Evolutionary conservation across 2,888 invertebrate species (phyloP).

Genomic region (Apoda limacodes): DNA sequence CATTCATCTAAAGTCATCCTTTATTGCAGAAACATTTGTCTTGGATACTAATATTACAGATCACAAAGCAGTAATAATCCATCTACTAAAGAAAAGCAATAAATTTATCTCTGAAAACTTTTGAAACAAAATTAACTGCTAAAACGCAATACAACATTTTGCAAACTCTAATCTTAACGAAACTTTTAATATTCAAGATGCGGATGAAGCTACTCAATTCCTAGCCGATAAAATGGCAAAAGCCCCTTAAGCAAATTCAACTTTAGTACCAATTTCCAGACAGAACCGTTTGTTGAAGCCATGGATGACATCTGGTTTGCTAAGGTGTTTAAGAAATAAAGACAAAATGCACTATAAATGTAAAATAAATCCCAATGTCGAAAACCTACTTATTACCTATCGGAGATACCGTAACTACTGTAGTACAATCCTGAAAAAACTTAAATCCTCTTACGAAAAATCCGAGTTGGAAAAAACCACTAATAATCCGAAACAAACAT

Average conservation of each 20-base stretch:
- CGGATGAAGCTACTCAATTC: too few species aligned
- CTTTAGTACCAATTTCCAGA: too few species aligned
- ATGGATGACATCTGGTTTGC: constrained; percentile 5
- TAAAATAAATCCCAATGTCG: neutral
- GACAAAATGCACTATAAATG: constrained; percentile 1
- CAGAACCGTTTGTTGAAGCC: too few species aligned
- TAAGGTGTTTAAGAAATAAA: constrained; percentile 3
- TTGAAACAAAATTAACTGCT: too few species aligned
- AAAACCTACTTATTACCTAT: neutral
- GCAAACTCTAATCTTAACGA: too few species aligned
- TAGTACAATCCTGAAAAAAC: constrained; percentile 15
- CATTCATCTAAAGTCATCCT: constrained; percentile 4
- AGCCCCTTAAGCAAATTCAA: too few species aligned
- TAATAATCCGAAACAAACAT: neutral
- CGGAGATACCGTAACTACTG: constrained; percentile 12
- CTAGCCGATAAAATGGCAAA: too few species aligned
- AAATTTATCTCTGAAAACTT: too few species aligned
- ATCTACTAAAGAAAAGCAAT: neutral
- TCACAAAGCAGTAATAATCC: constrained; percentile 3
- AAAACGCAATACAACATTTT: too few species aligned
- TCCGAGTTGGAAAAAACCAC: neutral
- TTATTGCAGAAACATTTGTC: neutral
- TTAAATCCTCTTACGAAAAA: constrained; percentile 9
- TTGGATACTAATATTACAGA: constrained; percentile 4
- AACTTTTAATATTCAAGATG: too few species aligned